Conservation (phyloP, 2,113 vertebrate species). For the Leptocoma aspasia region DNA sequence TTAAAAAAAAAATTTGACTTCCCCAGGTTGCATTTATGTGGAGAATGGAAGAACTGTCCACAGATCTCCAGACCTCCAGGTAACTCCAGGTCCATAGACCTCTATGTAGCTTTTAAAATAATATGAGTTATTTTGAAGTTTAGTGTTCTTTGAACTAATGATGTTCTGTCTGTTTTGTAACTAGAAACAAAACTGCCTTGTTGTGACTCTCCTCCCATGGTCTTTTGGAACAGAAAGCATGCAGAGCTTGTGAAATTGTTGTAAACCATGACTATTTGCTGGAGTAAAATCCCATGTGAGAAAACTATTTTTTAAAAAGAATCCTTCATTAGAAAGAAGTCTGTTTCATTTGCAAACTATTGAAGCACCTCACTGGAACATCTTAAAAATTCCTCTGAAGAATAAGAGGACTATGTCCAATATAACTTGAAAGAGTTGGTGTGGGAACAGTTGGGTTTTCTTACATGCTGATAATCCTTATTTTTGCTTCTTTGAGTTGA, state of each 20-base stretch:
- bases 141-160: background rate
- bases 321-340: background rate
- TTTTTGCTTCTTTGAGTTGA: background rate
- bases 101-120: background rate
- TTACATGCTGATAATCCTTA: background rate
- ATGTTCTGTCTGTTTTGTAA: background rate
- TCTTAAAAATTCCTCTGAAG: background rate
- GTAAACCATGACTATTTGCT: background rate
- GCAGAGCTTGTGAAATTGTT: background rate
- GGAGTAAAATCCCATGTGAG: background rate
- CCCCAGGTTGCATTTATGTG: background rate
- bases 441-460: background rate
- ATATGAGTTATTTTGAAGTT: background rate
- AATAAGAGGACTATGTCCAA: rapidly evolving
- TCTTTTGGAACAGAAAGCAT: background rate
- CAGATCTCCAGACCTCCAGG: background rate
- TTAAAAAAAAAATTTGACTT: background rate
- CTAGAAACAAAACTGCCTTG: background rate
- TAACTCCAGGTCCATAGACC: background rate
- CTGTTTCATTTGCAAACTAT: background rate
- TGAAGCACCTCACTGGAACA: background rate
- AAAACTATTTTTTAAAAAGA: background rate
- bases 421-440: background rate
- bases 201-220: background rate
- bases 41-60: background rate